Evolutionary conservation across 2,797 vertebrate species (phyloP).

Genomic region (Sternarchorhynchus goeldii): DNA sequence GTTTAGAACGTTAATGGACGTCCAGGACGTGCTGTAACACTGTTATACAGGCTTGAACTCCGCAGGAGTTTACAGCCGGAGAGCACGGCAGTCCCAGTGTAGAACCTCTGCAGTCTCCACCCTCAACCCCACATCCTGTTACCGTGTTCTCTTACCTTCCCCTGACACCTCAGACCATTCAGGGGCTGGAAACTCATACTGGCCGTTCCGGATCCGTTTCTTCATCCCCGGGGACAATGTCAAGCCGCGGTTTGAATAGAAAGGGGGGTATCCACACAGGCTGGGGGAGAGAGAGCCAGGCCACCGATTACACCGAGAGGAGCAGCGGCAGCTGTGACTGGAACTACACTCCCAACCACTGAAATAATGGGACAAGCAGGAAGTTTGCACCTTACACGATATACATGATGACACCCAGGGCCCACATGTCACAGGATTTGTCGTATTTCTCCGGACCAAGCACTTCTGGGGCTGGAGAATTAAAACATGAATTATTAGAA

Average conservation of each 20-base stretch:
- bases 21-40: neutral
- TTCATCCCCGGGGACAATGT: constrained; percentile 90
- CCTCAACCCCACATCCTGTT: too few species aligned
- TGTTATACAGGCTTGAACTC: neutral
- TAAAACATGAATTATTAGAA: constrained; percentile 30
- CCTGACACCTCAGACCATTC: constrained; percentile 89
- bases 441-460: constrained; percentile 89
- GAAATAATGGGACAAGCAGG: neutral
- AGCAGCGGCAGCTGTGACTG: neutral
- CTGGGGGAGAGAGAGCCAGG: constrained; percentile 58
- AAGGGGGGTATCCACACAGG: constrained; percentile 86
- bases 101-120: too few species aligned
- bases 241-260: constrained; percentile 87
- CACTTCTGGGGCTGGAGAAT: constrained; percentile 81
- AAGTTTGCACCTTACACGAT: constrained; percentile 80
- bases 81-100: too few species aligned
- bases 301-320: neutral
- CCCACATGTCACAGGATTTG: constrained; percentile 93
- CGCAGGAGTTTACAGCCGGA: too few species aligned
- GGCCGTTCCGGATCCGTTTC: constrained; percentile 85
- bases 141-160: constrained; percentile 74
- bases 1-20: neutral
- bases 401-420: constrained; percentile 89
- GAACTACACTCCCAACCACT: neutral
- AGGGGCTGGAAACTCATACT: constrained; percentile 86